Evolutionary conservation across 2,797 vertebrate genomes (phyloP).

Genomic region (Caiman crocodilus): DNA sequence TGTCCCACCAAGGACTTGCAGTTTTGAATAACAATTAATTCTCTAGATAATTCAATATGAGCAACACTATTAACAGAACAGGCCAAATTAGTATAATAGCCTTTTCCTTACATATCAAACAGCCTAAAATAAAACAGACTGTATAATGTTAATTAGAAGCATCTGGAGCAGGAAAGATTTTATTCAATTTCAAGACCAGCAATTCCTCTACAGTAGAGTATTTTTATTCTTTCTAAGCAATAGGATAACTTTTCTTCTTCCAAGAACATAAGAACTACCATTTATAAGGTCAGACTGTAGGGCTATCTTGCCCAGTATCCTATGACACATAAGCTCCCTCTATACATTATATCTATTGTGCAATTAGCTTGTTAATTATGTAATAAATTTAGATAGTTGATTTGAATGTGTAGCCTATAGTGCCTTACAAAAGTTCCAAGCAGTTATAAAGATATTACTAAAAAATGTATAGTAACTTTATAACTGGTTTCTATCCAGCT

Average conservation of each 20-base stretch:
- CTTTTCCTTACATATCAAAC: fast-evolving
- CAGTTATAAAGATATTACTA: no score
- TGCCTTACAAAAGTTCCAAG: no score
- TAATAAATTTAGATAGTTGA: no score
- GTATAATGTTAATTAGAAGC: not conserved
- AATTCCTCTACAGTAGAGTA: not conserved
- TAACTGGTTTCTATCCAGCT: no score
- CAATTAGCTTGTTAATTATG: no score
- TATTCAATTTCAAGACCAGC: not conserved
- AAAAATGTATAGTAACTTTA: no score
- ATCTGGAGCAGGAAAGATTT: not conserved
- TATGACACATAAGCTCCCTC: no score
- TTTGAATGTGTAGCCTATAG: no score
- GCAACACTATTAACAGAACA: not conserved
- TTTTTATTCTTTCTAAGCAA: not conserved
- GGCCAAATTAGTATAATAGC: not conserved
- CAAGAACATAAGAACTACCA: no score
- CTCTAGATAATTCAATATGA: not conserved
- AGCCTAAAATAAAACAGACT: not conserved
- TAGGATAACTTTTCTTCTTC: not conserved
- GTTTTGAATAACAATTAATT: not conserved
- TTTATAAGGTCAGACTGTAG: no score
- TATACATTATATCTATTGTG: no score
- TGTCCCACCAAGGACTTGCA: not conserved
- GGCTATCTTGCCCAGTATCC: no score